Evolutionary conservation across 2,113 vertebrate species (phyloP).

Genomic region (Poeciliopsis occidentalis): DNA sequence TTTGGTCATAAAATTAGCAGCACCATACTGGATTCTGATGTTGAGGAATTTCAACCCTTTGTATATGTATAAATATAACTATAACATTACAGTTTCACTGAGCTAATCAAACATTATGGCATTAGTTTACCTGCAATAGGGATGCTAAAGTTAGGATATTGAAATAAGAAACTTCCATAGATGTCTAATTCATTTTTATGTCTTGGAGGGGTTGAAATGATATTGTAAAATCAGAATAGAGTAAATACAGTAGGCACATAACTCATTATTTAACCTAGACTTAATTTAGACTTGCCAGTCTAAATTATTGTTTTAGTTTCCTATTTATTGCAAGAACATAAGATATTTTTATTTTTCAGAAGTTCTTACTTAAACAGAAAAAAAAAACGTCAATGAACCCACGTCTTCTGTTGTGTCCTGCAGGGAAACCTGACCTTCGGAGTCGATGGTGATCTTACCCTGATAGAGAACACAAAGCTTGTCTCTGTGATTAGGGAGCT

Average conservation of each 20-base stretch:
- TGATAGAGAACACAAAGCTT: constrained; percentile 88
- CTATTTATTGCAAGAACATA: no score
- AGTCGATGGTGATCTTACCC: constrained; percentile 88
- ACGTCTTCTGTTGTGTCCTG: neutral
- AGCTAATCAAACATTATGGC: no score
- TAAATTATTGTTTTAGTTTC: no score
- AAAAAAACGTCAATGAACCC: neutral
- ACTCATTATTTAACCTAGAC: no score
- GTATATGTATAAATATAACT: no score
- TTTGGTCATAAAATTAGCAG: no score
- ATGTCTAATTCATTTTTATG: neutral
- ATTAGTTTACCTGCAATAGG: neutral
- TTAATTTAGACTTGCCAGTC: no score
- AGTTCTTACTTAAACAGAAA: neutral
- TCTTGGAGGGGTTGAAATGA: neutral
- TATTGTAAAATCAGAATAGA: neutral
- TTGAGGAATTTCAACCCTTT: no score
- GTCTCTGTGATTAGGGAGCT: constrained; percentile 86
- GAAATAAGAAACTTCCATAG: neutral
- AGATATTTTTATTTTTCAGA: no score
- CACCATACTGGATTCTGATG: no score
- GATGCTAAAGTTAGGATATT: neutral
- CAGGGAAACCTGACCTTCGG: constrained; percentile 93
- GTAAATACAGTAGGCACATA: neutral
- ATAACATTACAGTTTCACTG: no score